Percentiles rank a stretch among this genome's conserved stretches.
phyloP scores from a whole-genome alignment of 2,113 vertebrate genomes.

The Phaethornis superciliosus region DNA sequence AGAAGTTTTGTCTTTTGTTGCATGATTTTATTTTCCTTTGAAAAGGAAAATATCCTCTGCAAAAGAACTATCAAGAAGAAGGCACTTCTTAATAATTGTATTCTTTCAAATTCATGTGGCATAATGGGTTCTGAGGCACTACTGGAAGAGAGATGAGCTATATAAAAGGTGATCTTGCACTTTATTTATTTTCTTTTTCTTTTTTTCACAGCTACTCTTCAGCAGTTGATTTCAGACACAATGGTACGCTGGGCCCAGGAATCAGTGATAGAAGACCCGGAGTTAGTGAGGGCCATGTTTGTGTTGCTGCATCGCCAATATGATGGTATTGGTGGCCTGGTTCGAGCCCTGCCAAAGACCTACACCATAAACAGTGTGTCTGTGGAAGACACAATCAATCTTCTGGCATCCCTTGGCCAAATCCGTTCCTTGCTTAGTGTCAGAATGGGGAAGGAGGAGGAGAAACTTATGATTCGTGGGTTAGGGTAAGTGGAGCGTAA shows the following conservation, averaged over 20 bases:
- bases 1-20: background rate
- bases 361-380: conserved; percentile 95
- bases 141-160: background rate
- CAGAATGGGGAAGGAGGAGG: conserved; percentile 94
- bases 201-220: conserved; percentile 83
- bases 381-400: conserved; percentile 94
- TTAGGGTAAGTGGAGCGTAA: conserved; percentile 81
- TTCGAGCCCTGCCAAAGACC: conserved; percentile 91
- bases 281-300: conserved; percentile 95
- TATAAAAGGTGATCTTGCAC: background rate
- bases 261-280: conserved; percentile 93
- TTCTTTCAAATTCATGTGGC: background rate
- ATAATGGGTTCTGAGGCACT: background rate
- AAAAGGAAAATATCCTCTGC: background rate
- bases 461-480: conserved; percentile 97
- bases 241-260: conserved; percentile 98
- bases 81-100: background rate
- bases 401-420: conserved; percentile 92
- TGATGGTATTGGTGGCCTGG: conserved; percentile 92
- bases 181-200: background rate
- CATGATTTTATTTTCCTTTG: background rate
- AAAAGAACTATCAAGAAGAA: background rate
- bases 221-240: conserved; percentile 93
- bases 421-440: conserved; percentile 94
- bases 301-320: conserved; percentile 93